Evolutionary conservation across 1,140 invertebrate species (phyloP), one percentile per base, ranked within the genome.

Genomic region (Rhysida immarginata): DNA sequence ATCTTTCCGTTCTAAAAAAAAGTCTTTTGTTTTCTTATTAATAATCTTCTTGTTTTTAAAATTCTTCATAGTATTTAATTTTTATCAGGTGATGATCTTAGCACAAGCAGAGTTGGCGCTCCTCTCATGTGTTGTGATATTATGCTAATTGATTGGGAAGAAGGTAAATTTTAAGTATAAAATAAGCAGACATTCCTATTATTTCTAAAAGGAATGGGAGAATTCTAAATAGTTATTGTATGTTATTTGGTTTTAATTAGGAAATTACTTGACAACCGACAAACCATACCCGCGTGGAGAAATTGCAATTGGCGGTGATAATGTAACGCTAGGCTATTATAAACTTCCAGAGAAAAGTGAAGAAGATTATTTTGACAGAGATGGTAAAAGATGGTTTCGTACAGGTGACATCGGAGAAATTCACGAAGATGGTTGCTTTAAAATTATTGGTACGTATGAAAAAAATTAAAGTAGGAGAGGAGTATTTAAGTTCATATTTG

Each of bases 381-480:
- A 87, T 62, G 87, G 86, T 0, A 78, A 77, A 59, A 74, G 84
- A 56, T 96, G 92, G 87, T 98, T 99, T 71, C 83, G 82, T 62
- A 93, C 91, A 48, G 96, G 96, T 2, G 96, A 99, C 72, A 91
- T 99, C 73, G 94, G 86, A 8, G 89, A 96, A 76, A 74, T 96
- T 58, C 84, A 93, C 46, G 71, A 78, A 25, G 92, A 98, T 73
- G 96, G 96, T 42, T 85, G 82, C 62, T 81, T 99, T 44, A 90
- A 88, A 76, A 96, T 99, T 64, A 97, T 99, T 65, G 95, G 92
- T 94, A 69, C 68, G 29, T n/a, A n/a, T n/a, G n/a, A n/a, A n/a
- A n/a, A n/a, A n/a, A n/a, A n/a, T n/a, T n/a, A n/a, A n/a, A n/a
- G n/a, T n/a, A n/a, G n/a, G n/a, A n/a, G n/a, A n/a, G n/a, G n/a